Conservation (phyloP, 2,113 vertebrate genomes). For the Plecotus auritus region DNA sequence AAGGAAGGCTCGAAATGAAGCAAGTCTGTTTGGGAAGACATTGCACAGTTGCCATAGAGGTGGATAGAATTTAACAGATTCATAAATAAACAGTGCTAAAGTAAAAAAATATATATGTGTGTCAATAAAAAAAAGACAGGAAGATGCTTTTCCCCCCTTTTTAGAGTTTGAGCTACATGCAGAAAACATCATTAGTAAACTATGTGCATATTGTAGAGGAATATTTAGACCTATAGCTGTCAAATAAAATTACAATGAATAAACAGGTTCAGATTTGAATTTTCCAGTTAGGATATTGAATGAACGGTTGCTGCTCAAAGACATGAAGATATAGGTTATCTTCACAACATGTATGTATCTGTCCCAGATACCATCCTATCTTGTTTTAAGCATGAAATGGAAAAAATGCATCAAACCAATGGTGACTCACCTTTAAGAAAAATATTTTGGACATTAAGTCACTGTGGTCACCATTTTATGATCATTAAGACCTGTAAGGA, state of each 20-base stretch:
- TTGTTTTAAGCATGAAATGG: not conserved
- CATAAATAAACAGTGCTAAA: not conserved
- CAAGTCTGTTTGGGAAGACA: not conserved
- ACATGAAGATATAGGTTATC: not conserved
- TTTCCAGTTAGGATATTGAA: not conserved
- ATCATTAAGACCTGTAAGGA: not conserved
- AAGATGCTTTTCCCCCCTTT: not conserved
- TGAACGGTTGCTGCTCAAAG: not conserved
- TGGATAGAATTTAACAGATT: not conserved
- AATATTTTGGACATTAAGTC: not conserved
- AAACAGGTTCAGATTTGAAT: not conserved
- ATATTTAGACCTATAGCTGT: not conserved
- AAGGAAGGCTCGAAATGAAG: not conserved
- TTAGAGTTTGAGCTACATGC: not conserved
- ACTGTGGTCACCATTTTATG: not conserved
- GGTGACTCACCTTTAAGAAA: not conserved
- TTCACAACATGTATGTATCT: not conserved
- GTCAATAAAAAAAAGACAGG: not conserved
- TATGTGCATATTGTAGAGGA: not conserved
- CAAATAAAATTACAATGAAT: not conserved
- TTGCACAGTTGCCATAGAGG: not conserved
- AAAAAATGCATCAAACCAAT: not conserved
- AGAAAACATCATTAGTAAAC: not conserved
- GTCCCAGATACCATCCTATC: not conserved
- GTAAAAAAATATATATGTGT: not conserved